phyloP scores from a whole-genome alignment of 2,888 invertebrate genomes.

The Eurytoma adleriae region DNA sequence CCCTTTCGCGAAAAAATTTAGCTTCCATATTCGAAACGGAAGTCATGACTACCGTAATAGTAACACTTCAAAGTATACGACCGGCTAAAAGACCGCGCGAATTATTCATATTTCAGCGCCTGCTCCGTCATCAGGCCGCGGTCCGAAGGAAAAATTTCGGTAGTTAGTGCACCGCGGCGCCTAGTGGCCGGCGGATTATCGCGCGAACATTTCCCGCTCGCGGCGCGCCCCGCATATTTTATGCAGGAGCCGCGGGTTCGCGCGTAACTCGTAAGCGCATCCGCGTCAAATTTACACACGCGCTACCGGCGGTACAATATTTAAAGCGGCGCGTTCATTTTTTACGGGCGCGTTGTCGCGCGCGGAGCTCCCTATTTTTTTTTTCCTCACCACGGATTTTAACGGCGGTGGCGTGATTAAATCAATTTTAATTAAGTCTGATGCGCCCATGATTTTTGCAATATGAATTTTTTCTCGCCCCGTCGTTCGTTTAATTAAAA shows the following conservation, averaged over 20 bases:
- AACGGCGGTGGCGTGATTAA: neutral
- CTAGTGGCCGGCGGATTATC: slow-evolving; percentile 19
- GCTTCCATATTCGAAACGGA: no score
- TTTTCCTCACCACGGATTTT: neutral
- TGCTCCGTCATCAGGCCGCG: neutral
- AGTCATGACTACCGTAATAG: no score
- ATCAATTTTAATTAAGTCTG: slow-evolving; percentile 34
- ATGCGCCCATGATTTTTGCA: neutral
- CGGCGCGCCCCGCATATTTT: slow-evolving; percentile 29
- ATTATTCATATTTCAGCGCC: slow-evolving; percentile 5
- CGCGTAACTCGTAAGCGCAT: slow-evolving; percentile 39
- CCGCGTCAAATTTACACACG: slow-evolving; percentile 33
- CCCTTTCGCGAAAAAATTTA: no score
- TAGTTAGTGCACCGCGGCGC: neutral
- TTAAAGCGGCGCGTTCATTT: slow-evolving; percentile 28
- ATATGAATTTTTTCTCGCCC: no score
- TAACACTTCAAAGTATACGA: no score
- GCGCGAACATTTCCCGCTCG: slow-evolving; percentile 32
- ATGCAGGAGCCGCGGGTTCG: slow-evolving; percentile 26
- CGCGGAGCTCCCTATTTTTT: neutral
- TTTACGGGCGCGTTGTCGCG: neutral
- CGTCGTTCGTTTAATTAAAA: no score
- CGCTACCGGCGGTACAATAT: slow-evolving; percentile 30
- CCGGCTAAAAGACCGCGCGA: neutral
- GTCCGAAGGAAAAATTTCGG: slow-evolving; percentile 3